phyloP scores from a whole-genome alignment of 2,113 vertebrate species.

The Puntigrus tetrazona region DNA sequence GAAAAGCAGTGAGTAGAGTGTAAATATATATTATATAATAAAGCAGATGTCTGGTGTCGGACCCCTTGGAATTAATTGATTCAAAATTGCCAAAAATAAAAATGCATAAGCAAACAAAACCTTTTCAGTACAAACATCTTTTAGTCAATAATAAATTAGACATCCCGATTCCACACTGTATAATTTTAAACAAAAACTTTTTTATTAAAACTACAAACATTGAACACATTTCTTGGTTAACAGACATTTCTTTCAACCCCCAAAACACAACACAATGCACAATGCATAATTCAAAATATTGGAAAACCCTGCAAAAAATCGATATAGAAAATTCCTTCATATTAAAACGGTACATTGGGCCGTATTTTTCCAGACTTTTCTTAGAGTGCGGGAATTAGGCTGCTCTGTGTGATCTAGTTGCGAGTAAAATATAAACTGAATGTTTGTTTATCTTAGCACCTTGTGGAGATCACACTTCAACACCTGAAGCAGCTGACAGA shows the following conservation, averaged over 20 bases:
- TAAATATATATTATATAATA: background rate
- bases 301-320: background rate
- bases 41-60: background rate
- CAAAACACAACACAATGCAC: background rate
- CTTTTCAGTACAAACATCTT: background rate
- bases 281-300: background rate
- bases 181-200: background rate
- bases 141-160: background rate
- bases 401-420: background rate
- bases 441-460: background rate
- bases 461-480: constrained; percentile 11
- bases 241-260: background rate
- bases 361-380: background rate
- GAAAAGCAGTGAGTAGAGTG: background rate
- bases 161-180: background rate
- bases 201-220: no score
- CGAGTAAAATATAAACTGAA: background rate
- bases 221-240: background rate
- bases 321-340: background rate
- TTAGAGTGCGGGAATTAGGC: background rate
- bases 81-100: background rate
- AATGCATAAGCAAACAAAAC: background rate
- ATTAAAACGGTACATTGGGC: background rate
- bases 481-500: constrained; percentile 22
- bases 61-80: background rate